Percentiles rank a stretch among this genome's conserved stretches.
These are phyloP conservation scores for Miniopterus natalensis DNA, from an alignment of 2,113 vertebrate genomes.

Conservation along the genomic window DNA sequence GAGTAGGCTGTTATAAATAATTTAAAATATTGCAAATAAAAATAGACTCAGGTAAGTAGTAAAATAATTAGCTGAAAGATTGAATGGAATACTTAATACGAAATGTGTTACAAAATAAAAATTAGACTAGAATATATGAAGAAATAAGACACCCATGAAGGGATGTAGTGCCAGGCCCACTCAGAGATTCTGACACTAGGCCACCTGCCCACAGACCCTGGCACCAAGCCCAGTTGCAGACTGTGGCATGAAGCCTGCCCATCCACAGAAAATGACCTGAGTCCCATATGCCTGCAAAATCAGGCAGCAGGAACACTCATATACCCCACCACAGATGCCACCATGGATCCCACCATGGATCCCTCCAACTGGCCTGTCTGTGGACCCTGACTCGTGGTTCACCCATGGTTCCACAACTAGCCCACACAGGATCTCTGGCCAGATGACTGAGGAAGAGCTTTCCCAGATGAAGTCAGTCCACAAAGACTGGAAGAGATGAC, in stretches of 20 bases:
- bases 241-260: too few species aligned
- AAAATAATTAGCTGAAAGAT: too few species aligned
- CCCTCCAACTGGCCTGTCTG: not conserved
- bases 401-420: not conserved
- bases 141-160: not conserved
- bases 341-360: not conserved
- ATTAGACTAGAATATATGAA: not conserved
- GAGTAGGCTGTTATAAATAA: not conserved
- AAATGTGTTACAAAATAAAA: not conserved
- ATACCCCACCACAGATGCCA: not conserved
- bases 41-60: not conserved
- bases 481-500: not conserved
- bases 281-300: too few species aligned
- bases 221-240: too few species aligned
- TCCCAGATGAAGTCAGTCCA: not conserved
- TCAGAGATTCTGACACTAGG: too few species aligned
- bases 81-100: too few species aligned
- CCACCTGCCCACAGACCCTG: too few species aligned
- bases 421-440: not conserved
- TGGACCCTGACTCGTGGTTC: not conserved
- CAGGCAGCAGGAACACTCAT: not conserved
- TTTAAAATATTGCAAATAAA: not conserved
- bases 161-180: not conserved
- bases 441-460: not conserved
- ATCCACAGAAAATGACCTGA: too few species aligned